These are phyloP conservation scores for Agapostemon virescens DNA, from an alignment of 2,888 invertebrate species.

Conservation along the genomic window DNA sequence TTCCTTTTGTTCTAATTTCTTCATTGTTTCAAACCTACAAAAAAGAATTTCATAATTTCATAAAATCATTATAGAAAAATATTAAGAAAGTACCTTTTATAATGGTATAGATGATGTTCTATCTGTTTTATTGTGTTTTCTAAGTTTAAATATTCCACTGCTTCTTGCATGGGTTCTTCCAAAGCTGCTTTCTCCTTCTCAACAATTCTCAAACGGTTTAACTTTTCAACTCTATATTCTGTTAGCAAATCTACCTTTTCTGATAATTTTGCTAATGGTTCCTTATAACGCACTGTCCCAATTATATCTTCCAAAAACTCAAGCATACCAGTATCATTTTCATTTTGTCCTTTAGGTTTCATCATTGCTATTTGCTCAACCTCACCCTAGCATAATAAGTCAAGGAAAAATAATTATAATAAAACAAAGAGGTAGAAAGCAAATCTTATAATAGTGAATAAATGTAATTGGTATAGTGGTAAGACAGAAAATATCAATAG, in stretches of 20 bases:
- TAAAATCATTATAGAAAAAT: neutral
- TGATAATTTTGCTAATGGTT: conserved; percentile 88
- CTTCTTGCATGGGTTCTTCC: conserved; percentile 89
- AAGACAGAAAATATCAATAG: neutral
- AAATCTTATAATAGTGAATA: neutral
- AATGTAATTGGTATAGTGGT: neutral
- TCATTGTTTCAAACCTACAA: conserved; percentile 65
- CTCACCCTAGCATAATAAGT: conserved; percentile 89
- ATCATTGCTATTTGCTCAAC: conserved; percentile 99
- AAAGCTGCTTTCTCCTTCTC: conserved; percentile 90
- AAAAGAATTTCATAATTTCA: neutral
- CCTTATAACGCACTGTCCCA: conserved; percentile 92
- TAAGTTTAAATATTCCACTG: conserved; percentile 87
- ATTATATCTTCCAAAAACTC: conserved; percentile 99
- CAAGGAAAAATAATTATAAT: neutral
- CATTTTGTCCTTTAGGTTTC: conserved; percentile 94
- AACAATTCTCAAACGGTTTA: conserved; percentile 91
- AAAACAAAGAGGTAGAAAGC: neutral
- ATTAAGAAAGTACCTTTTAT: conserved; percentile 68
- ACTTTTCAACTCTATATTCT: conserved; percentile 89
- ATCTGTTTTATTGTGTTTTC: conserved; percentile 88
- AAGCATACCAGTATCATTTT: conserved; percentile 96
- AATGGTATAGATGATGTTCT: conserved; percentile 74
- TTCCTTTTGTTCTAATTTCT: conserved; percentile 67
- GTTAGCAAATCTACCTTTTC: conserved; percentile 88